Conservation (phyloP, 2,888 invertebrate species). For the Trachelus stipa region DNA sequence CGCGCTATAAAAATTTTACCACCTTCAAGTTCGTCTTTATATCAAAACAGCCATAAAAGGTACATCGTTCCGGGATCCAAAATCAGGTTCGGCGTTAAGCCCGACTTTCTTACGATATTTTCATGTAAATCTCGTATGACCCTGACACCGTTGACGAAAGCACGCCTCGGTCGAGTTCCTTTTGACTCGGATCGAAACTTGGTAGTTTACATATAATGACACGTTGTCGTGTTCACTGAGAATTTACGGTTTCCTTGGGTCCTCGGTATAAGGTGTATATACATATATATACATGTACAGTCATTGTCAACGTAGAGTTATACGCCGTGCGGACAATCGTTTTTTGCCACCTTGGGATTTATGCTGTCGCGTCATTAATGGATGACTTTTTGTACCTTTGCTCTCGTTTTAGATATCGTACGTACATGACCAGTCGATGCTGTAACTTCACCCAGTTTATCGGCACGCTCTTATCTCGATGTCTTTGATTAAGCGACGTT, state of each 20-base stretch:
- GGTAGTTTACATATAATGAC: not conserved
- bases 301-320: slow-evolving; percentile 35
- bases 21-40: not conserved
- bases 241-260: slow-evolving; percentile 35
- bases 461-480: slow-evolving; percentile 29
- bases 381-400: slow-evolving; percentile 39
- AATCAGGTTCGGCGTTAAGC: not conserved
- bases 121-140: not conserved
- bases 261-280: slow-evolving; percentile 8
- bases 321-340: slow-evolving; percentile 7
- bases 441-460: slow-evolving; percentile 44
- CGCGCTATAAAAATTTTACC: not conserved
- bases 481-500: slow-evolving; percentile 26
- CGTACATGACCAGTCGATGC: slow-evolving; percentile 11
- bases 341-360: slow-evolving; percentile 27
- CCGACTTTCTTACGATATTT: not conserved
- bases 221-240: slow-evolving; percentile 42
- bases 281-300: slow-evolving; percentile 1
- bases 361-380: slow-evolving; percentile 47
- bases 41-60: not conserved
- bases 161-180: not conserved
- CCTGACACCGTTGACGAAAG: not conserved
- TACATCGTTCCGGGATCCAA: not conserved
- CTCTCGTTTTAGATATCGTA: not conserved
- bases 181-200: not conserved